Base-by-base conservation (phyloP, 2,888 invertebrate genomes). In the Sympetrum striolatum region DNA sequence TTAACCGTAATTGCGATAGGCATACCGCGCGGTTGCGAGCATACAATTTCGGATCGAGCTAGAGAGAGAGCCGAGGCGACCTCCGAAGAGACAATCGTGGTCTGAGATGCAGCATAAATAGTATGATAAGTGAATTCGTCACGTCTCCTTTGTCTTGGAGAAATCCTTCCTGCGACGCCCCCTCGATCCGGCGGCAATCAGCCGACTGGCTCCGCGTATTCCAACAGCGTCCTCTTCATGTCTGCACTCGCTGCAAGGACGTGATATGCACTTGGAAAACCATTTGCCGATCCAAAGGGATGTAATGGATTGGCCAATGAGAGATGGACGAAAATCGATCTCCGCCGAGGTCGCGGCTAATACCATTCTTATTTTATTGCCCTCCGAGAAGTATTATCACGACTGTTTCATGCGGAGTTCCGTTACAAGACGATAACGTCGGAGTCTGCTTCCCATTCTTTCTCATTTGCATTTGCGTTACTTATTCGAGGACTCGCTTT, bases 201-300 rank as follows among this genome's bases (percentile, higher is more conserved):
- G 82, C 31, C 48, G 81, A 53, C 81, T 81, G 18, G 6, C 53
- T 35, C 58, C 25, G 18, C 31, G 58, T 82, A 82, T 82, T 82
- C 82, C 53, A 53, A 25, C 31, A 44, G 82, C 82, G 53, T 82
- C 82, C 31, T 82, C 53, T 53, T 82, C 48, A 82, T 82, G 82
- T 48, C 82, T 31, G 53, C 31, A 82, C 82, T 48, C 82, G 35
- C 82, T 15, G 82, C 82, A 58, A 53, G 53, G 82, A 82, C 82
- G 82, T 82, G 82, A 82, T 44, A 82, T 82, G 82, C 82, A 82
- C 82, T 82, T 82, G 31, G 53, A 82, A 82, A 82, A 18, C 48
- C 53, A 82, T 82, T 82, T 53, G 81, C 81, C 48, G 48, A 53
- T 44, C 15, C 14, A 25, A 31, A 58, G 82, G 82, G 53, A 53